phyloP scores from a whole-genome alignment of 2,113 vertebrate species.

The Gadus macrocephalus region DNA sequence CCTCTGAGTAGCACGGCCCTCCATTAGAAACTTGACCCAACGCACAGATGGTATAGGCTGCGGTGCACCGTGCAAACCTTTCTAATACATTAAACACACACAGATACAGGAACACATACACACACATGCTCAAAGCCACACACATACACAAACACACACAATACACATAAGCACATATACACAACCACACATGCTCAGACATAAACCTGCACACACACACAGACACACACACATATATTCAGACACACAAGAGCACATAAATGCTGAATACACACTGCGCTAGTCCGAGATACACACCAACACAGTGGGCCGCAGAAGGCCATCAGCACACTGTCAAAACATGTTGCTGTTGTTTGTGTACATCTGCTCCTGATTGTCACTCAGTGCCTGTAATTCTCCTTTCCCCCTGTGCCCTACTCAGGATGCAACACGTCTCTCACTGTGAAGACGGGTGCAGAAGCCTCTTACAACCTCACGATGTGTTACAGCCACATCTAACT shows the following conservation, averaged over 20 bases:
- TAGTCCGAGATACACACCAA: no score
- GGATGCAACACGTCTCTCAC: constrained; percentile 42
- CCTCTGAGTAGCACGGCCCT: constrained; percentile 26
- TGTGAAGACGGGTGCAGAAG: constrained; percentile 25
- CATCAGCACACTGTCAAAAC: constrained; percentile 31
- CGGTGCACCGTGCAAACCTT: constrained; percentile 27
- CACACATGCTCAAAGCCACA: background rate
- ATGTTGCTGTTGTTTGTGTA: constrained; percentile 25
- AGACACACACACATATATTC: background rate
- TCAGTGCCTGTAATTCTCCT: constrained; percentile 45
- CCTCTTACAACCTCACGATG: constrained; percentile 25
- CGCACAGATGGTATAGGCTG: constrained; percentile 30
- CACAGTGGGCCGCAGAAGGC: constrained; percentile 18
- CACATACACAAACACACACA: background rate
- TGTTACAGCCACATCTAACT: constrained; percentile 45
- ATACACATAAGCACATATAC: no score
- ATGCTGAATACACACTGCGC: constrained; percentile 14
- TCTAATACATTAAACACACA: background rate
- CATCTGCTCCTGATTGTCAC: constrained; percentile 42
- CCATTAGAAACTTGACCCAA: constrained; percentile 24
- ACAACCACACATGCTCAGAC: background rate
- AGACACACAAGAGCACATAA: background rate
- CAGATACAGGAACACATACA: background rate
- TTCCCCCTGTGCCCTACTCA: constrained; percentile 21
- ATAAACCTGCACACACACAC: background rate